Base-by-base conservation (phyloP, 2,113 vertebrate genomes). In the Tachycineta bicolor region DNA sequence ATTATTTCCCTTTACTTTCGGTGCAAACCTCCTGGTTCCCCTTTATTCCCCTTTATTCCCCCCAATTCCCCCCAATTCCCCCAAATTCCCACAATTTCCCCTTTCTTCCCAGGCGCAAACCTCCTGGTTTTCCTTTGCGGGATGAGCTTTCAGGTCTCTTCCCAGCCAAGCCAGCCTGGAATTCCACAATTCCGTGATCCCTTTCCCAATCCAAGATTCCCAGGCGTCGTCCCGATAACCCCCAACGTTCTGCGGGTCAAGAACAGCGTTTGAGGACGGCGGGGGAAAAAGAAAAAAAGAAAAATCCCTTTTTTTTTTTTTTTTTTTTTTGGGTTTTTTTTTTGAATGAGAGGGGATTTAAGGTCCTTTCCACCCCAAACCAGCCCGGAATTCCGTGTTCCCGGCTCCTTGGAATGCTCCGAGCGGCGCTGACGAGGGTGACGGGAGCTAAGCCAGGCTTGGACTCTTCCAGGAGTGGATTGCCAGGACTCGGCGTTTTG, bases 341-440 rank as follows among this genome's bases (percentile, higher is more conserved):
- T 25, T 5, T 7, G 23, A 8, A 49, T 5, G 19, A 16, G 23
- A 3, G 21, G 24, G 52, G 29, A 26, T 56, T 55, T 18, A 5
- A 55, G n/a, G 6, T 25, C 24, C 19, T 24, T 49, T 58, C 43
- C 52, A 26, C 11, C 70, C 43, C 52, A 49, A 5, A 4, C 4
- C 70, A 43, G 6, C 3, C 52, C 17, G 62, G 41, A 63, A 65
- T 65, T 56, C 34, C 20, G 4, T 3, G 49, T 64, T 22, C 81
- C 58, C 68, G 41, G 14, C 15, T 39, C 64, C 43, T 1, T 28
- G 65, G 55, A 24, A 26, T 0, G 28, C 31, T 29, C 43, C 20
- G 5, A 12, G 84, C 50, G 24, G 62, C 0, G 1, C 25, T 26
- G 58, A 8, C 0, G 3, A 39, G 67, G 60, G 7, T 0, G 39